phyloP scores from a whole-genome alignment of 2,888 invertebrate species.

The Pinctada fucata region DNA sequence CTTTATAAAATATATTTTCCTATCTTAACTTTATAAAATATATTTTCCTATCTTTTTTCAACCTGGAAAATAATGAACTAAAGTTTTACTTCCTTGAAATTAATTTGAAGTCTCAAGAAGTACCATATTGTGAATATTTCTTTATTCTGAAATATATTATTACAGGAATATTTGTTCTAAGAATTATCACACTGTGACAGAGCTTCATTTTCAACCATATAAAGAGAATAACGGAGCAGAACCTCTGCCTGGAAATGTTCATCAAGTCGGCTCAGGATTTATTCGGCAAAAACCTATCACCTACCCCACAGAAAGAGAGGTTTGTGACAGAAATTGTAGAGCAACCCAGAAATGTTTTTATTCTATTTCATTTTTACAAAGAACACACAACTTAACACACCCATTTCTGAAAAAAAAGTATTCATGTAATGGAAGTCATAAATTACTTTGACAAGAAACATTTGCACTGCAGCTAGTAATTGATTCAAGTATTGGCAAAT shows the following conservation, averaged over 20 bases:
- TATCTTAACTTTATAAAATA: too few relatives aligned
- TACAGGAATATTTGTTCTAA: conserved; percentile 71
- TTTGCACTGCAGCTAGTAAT: too few relatives aligned
- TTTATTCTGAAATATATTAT: conserved; percentile 20
- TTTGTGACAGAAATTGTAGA: conserved; percentile 34
- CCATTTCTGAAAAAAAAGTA: too few relatives aligned
- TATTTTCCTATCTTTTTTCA: too few relatives aligned
- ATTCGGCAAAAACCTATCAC: conserved; percentile 71
- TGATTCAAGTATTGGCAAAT: too few relatives aligned
- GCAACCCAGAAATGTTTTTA: too few relatives aligned
- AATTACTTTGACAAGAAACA: too few relatives aligned
- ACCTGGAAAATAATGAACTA: too few relatives aligned
- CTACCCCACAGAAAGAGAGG: conserved; percentile 66
- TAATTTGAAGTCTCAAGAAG: neutral
- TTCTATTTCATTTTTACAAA: too few relatives aligned
- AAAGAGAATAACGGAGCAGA: conserved; percentile 69
- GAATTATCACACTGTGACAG: conserved; percentile 74
- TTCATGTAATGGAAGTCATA: neutral
- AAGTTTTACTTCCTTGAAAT: too few relatives aligned
- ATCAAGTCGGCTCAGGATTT: conserved; percentile 73
- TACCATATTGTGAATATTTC: neutral
- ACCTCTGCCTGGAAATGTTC: conserved; percentile 67
- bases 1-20: too few relatives aligned
- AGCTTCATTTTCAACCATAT: conserved; percentile 70
- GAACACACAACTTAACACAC: too few relatives aligned